Percentiles rank a stretch among this genome's conserved stretches.
These are phyloP conservation scores for Proisotoma minuta DNA, from an alignment of 2,888 invertebrate species.

Conservation along the genomic window DNA sequence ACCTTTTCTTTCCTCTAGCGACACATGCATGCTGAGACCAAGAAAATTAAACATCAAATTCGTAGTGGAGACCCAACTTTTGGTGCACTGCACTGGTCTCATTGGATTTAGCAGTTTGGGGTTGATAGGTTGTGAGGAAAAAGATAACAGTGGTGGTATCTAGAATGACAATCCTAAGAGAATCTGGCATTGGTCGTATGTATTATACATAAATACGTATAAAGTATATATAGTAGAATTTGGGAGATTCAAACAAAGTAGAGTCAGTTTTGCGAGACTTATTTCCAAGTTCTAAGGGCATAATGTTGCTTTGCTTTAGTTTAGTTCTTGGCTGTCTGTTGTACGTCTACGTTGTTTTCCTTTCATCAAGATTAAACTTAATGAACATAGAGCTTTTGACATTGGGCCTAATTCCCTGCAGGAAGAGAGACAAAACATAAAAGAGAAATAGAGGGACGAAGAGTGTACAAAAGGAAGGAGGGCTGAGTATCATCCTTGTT, in stretches of 20 bases:
- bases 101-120: background rate
- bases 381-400: constrained; percentile 33
- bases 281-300: background rate
- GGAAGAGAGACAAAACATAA: constrained; percentile 20
- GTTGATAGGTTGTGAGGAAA: background rate
- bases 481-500: constrained; percentile 16
- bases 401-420: constrained; percentile 34
- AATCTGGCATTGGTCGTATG: background rate
- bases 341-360: constrained; percentile 27
- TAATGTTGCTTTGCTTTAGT: background rate
- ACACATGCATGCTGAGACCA: too few species aligned
- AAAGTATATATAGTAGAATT: background rate
- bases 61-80: background rate
- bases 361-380: constrained; percentile 42
- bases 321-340: constrained; percentile 1
- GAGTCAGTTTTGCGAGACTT: background rate
- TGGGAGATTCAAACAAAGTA: too few species aligned
- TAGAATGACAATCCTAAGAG: background rate
- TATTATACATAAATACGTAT: background rate
- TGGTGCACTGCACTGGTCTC: background rate
- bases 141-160: background rate
- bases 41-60: too few species aligned
- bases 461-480: background rate
- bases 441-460: background rate
- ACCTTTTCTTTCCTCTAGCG: too few species aligned